Conservation (phyloP, 2,888 invertebrate genomes). For the Exocentrus adspersus region DNA sequence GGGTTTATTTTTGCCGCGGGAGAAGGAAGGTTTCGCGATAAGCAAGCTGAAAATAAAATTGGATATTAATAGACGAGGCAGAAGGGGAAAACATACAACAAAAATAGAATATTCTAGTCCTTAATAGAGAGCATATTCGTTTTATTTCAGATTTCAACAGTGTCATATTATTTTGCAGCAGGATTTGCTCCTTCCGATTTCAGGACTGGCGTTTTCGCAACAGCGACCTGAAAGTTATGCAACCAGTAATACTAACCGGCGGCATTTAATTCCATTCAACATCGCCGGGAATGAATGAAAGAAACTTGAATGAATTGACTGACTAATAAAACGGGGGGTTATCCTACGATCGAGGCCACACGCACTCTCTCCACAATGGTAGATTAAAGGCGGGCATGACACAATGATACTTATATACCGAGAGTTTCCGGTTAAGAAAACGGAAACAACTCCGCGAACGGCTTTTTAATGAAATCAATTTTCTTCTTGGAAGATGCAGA, state of each 20-base stretch:
- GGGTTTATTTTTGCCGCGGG: constrained; percentile 19
- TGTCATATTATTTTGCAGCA: too few species aligned
- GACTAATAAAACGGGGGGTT: background rate
- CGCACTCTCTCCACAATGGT: constrained; percentile 7
- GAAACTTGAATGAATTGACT: background rate
- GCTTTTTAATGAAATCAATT: constrained; percentile 10
- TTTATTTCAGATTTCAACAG: too few species aligned
- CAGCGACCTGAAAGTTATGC: background rate
- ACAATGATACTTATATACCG: constrained; percentile 18
- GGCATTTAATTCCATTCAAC: constrained; percentile 3
- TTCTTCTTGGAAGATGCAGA: background rate
- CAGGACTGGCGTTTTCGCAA: too few species aligned
- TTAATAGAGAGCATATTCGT: too few species aligned
- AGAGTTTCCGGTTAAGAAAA: constrained; percentile 22
- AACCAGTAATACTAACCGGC: background rate
- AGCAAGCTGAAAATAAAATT: background rate
- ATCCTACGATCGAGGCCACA: constrained; percentile 23
- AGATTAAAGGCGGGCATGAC: constrained; percentile 12
- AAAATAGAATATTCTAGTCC: too few species aligned
- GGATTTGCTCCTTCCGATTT: too few species aligned
- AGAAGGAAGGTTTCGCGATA: background rate
- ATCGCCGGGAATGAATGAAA: background rate
- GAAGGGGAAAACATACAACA: too few species aligned
- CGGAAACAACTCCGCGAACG: background rate
- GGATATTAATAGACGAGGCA: background rate